phyloP scores from a whole-genome alignment of 2,888 invertebrate species.

The Cantharis rustica region DNA sequence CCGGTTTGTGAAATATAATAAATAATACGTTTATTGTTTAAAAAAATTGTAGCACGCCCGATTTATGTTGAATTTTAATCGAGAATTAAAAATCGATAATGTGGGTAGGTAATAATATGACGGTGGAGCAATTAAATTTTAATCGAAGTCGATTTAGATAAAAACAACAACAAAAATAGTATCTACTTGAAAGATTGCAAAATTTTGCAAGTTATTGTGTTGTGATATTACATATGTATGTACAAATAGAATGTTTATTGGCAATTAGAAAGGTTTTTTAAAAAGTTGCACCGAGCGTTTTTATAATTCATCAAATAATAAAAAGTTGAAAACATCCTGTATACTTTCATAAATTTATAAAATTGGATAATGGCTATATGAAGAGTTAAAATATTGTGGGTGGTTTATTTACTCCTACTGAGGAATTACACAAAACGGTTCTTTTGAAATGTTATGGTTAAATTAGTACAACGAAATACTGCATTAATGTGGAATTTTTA shows the following conservation, averaged over 20 bases:
- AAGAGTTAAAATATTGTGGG: neutral
- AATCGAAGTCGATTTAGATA: neutral
- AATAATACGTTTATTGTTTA: neutral
- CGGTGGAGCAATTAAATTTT: neutral
- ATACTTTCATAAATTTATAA: neutral
- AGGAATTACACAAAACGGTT: neutral
- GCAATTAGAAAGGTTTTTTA: neutral
- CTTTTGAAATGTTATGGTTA: neutral
- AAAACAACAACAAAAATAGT: neutral
- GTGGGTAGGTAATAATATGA: no score
- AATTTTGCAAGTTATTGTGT: neutral
- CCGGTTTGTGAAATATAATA: neutral
- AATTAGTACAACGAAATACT: neutral
- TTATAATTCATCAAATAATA: neutral
- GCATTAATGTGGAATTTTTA: neutral
- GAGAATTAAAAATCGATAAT: neutral
- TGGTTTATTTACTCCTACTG: conserved; percentile 1
- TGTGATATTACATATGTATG: neutral
- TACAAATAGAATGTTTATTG: neutral
- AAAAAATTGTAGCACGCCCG: neutral
- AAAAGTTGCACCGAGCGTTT: neutral
- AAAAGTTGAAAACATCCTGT: neutral
- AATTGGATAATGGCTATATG: neutral
- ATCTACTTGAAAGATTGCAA: neutral
- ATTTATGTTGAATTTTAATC: neutral